Evolutionary conservation across 2,888 invertebrate species (phyloP).

Genomic region (Pherbina coryleti): DNA sequence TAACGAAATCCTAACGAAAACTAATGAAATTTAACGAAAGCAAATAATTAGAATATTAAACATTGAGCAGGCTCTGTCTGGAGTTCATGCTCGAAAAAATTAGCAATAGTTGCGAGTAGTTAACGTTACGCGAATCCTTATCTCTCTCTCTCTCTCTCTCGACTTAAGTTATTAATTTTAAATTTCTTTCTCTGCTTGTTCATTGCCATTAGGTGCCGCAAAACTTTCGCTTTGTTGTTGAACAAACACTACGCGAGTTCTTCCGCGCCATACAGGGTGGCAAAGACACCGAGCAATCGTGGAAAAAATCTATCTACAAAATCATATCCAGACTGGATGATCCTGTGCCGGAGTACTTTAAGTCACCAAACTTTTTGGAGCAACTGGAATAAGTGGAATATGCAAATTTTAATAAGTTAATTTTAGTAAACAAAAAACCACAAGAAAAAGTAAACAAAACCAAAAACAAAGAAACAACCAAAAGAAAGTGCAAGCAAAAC

Average conservation of each 20-base stretch:
- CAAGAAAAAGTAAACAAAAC: conserved; percentile 29
- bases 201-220: conserved; percentile 86
- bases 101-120: conserved; percentile 12
- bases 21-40: background rate
- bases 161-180: background rate
- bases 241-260: conserved; percentile 98
- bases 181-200: conserved; percentile 38
- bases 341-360: conserved; percentile 99
- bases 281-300: conserved; percentile 98
- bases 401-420: conserved; percentile 23
- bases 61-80: conserved; percentile 35
- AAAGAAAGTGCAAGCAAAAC: conserved; percentile 27
- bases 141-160: too few species aligned
- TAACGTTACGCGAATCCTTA: background rate
- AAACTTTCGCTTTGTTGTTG: conserved; percentile 96
- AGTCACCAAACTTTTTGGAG: conserved; percentile 99
- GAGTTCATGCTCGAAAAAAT: conserved; percentile 19
- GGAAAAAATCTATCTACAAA: conserved; percentile 99
- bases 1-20: background rate
- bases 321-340: conserved; percentile 99
- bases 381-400: conserved; percentile 83
- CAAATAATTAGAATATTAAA: background rate
- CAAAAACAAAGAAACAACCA: conserved; percentile 43
- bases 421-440: conserved; percentile 40
- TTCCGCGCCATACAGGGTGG: conserved; percentile 97